Evolutionary conservation across 2,888 invertebrate species (phyloP).

Genomic region (Sminthurinus aureus): DNA sequence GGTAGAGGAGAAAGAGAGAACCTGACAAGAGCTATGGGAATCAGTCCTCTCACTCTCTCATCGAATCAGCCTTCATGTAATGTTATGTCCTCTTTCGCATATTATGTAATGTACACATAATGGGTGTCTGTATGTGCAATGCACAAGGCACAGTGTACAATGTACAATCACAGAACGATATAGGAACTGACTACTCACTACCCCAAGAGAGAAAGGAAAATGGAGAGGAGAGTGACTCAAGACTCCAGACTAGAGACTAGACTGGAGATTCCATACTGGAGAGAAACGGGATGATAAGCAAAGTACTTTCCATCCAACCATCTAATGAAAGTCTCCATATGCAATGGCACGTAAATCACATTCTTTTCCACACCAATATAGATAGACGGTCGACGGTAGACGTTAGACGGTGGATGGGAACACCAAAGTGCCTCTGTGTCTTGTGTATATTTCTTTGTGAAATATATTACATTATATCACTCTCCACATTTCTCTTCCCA

Average conservation of each 20-base stretch:
- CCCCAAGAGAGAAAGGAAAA: neutral
- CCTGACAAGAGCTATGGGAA: slow-evolving; percentile 28
- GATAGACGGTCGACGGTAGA: neutral
- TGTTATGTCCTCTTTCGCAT: neutral
- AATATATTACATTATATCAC: slow-evolving; percentile 6
- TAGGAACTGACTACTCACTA: neutral
- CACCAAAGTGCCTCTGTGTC: too few relatives aligned
- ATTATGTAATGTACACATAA: too few relatives aligned
- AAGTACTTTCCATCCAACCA: slow-evolving; percentile 8
- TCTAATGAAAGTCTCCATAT: slow-evolving; percentile 45
- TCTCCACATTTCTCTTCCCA: neutral
- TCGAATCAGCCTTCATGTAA: neutral
- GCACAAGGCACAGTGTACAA: too few relatives aligned
- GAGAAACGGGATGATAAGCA: slow-evolving; percentile 22
- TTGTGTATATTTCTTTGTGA: too few relatives aligned
- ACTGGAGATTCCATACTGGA: neutral
- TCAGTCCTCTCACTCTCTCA: slow-evolving; percentile 18
- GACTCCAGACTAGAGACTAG: too few relatives aligned
- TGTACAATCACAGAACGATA: too few relatives aligned
- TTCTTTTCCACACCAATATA: slow-evolving; percentile 40
- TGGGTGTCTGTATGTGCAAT: too few relatives aligned
- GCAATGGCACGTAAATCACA: slow-evolving; percentile 47
- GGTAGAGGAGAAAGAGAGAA: slow-evolving; percentile 36
- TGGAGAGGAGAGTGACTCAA: too few relatives aligned
- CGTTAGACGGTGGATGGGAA: too few relatives aligned